Conservation (phyloP, 2,888 invertebrate genomes). For the Deilephila elpenor region DNA sequence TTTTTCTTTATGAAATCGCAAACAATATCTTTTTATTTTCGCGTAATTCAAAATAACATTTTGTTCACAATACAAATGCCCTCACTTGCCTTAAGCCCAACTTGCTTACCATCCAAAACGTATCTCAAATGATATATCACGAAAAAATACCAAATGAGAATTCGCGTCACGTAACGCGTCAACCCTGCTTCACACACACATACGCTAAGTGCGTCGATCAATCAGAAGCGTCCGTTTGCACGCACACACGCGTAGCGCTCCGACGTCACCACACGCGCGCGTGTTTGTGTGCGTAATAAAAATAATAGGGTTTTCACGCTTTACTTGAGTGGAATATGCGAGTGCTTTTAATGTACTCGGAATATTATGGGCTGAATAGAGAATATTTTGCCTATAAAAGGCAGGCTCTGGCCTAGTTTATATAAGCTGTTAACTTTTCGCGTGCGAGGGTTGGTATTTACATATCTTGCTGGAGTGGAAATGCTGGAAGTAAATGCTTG, state of each 20-base stretch:
- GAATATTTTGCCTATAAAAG: slow-evolving; percentile 27
- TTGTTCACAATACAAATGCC: background rate
- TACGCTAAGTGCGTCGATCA: slow-evolving; percentile 49
- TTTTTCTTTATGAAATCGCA: too few species aligned
- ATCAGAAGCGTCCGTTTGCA: slow-evolving; percentile 48
- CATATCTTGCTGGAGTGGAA: slow-evolving; percentile 13
- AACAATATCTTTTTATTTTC: background rate
- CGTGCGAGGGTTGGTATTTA: slow-evolving; percentile 6
- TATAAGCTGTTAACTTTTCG: slow-evolving; percentile 23
- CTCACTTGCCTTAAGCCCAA: background rate
- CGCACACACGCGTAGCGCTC: slow-evolving; percentile 36
- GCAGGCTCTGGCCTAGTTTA: slow-evolving; percentile 22
- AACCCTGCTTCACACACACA: slow-evolving; percentile 57
- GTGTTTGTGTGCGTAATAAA: slow-evolving; percentile 53
- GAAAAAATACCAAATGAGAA: slow-evolving; percentile 41
- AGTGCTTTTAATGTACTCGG: slow-evolving; percentile 30
- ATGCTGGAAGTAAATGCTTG: background rate
- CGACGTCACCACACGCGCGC: slow-evolving; percentile 37
- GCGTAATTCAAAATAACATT: background rate
- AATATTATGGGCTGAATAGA: slow-evolving; percentile 24
- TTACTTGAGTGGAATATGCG: slow-evolving; percentile 38
- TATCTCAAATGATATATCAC: slow-evolving; percentile 35
- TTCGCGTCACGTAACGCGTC: slow-evolving; percentile 47
- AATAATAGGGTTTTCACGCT: slow-evolving; percentile 46
- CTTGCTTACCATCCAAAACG: slow-evolving; percentile 20